Evolutionary conservation across 37 sponge, comb jelly and placozoan genomes (phyloP).

Genomic region (Theonella swinhoei): DNA sequence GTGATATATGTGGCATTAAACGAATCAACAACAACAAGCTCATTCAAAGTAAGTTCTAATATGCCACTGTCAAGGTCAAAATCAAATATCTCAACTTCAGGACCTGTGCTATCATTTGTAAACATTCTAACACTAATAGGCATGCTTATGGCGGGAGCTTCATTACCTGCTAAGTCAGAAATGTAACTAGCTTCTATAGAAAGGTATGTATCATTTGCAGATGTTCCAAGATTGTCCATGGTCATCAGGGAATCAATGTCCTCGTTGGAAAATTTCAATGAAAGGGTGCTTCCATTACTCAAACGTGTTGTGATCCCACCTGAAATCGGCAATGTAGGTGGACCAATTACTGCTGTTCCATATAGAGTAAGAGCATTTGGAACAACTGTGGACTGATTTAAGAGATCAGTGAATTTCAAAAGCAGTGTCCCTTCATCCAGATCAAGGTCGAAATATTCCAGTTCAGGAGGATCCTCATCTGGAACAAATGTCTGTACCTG

Average conservation of each 20-base stretch:
- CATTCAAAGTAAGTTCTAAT: conserved; percentile 61
- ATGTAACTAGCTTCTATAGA: conserved; percentile 35
- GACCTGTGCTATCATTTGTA: conserved; percentile 58
- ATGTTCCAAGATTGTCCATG: conserved; percentile 24
- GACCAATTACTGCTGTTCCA: neutral
- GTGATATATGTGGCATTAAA: conserved; percentile 53
- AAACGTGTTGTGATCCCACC: conserved; percentile 71
- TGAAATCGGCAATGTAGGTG: conserved; percentile 6
- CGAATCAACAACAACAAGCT: conserved; percentile 43
- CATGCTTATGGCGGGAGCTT: conserved; percentile 26
- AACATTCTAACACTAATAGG: conserved; percentile 23
- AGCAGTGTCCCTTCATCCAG: conserved; percentile 66
- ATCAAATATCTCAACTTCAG: conserved; percentile 41
- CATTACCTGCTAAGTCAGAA: conserved; percentile 62
- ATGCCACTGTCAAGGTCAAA: conserved; percentile 73
- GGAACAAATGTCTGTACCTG: conserved; percentile 48
- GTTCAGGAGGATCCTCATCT: conserved; percentile 70
- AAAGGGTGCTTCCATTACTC: conserved; percentile 68
- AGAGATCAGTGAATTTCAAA: conserved; percentile 69
- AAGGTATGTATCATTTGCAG: conserved; percentile 37
- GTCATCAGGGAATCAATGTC: conserved; percentile 65
- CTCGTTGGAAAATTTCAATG: conserved; percentile 40
- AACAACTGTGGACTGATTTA: conserved; percentile 61
- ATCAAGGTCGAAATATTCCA: conserved; percentile 71
- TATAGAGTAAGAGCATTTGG: conserved; percentile 52